Percentiles rank a stretch among this genome's conserved stretches.
Evolutionary conservation across 2,113 vertebrate genomes (phyloP).

Genomic region (Cinclus cinclus): DNA sequence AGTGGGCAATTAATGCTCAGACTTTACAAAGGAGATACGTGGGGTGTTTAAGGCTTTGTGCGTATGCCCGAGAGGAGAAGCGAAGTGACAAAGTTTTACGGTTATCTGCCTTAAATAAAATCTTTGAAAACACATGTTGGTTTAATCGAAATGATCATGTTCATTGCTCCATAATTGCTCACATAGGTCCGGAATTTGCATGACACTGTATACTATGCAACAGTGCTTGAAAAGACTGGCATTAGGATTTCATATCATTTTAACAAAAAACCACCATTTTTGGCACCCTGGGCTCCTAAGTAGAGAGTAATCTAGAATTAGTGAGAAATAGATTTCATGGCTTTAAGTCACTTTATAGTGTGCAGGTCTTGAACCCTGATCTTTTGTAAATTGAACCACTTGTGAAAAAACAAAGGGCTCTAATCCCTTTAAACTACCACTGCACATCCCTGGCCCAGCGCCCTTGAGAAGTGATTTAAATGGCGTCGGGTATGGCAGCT

Average conservation of each 20-base stretch:
- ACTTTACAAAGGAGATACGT: slow-evolving; percentile 46
- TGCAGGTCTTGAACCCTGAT: slow-evolving; percentile 69
- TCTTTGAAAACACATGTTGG: slow-evolving; percentile 53
- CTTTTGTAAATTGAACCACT: slow-evolving; percentile 72
- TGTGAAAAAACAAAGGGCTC: slow-evolving; percentile 71
- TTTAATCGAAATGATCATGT: slow-evolving; percentile 56
- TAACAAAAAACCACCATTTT: slow-evolving; percentile 62
- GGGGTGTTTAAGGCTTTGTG: slow-evolving; percentile 54
- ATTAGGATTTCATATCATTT: slow-evolving; percentile 65
- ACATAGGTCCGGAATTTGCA: slow-evolving; percentile 38
- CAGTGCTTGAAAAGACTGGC: slow-evolving; percentile 27
- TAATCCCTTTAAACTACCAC: slow-evolving; percentile 71
- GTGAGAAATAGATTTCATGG: slow-evolving; percentile 73
- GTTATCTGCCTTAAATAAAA: slow-evolving; percentile 59
- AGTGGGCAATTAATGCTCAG: slow-evolving; percentile 54
- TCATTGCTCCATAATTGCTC: slow-evolving; percentile 58
- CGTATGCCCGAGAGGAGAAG: slow-evolving; percentile 46
- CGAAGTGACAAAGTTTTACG: slow-evolving; percentile 60
- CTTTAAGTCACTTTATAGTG: slow-evolving; percentile 72
- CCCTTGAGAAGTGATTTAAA: slow-evolving; percentile 67
- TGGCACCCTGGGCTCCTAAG: slow-evolving; percentile 70
- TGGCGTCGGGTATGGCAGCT: slow-evolving; percentile 38
- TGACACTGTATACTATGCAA: slow-evolving; percentile 32
- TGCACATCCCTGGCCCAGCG: slow-evolving; percentile 65
- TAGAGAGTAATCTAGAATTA: slow-evolving; percentile 73